Conservation (phyloP, 1,140 invertebrate species). For the Vanessa atalanta region DNA sequence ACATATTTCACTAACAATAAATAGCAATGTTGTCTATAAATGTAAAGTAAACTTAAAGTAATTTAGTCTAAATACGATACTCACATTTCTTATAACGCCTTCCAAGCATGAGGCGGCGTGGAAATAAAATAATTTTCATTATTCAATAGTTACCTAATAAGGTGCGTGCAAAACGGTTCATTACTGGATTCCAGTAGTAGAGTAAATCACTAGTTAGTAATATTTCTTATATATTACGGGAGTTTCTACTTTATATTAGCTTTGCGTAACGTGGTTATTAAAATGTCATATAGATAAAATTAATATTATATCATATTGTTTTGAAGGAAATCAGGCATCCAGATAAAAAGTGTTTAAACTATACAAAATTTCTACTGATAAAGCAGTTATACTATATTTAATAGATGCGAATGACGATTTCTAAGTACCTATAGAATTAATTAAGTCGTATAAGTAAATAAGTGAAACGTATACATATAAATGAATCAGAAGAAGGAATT, state of each 20-base stretch:
- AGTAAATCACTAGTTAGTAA: constrained; percentile 32
- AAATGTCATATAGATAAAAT: not conserved
- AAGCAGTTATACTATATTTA: constrained; percentile 26
- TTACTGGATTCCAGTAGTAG: constrained; percentile 37
- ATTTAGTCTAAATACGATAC: constrained; percentile 37
- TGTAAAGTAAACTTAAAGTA: constrained; percentile 9
- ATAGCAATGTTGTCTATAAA: not conserved
- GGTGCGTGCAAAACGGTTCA: constrained; percentile 49
- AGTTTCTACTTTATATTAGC: constrained; percentile 10
- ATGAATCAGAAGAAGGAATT: constrained; percentile 29
- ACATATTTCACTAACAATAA: not conserved
- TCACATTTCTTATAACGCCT: constrained; percentile 41
- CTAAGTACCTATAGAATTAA: constrained; percentile 22
- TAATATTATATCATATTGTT: not conserved
- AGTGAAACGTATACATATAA: constrained; percentile 23
- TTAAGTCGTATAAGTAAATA: constrained; percentile 27
- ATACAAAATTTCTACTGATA: constrained; percentile 12
- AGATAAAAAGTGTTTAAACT: constrained; percentile 8
- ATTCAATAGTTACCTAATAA: constrained; percentile 54
- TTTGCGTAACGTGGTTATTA: constrained; percentile 7
- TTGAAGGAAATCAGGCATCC: not conserved
- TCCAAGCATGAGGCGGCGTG: constrained; percentile 48
- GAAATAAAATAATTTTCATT: constrained; percentile 57
- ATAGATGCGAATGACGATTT: constrained; percentile 26
- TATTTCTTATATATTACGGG: constrained; percentile 24